Base-by-base conservation (phyloP, 2,888 invertebrate species). In the Agrotis exclamationis region DNA sequence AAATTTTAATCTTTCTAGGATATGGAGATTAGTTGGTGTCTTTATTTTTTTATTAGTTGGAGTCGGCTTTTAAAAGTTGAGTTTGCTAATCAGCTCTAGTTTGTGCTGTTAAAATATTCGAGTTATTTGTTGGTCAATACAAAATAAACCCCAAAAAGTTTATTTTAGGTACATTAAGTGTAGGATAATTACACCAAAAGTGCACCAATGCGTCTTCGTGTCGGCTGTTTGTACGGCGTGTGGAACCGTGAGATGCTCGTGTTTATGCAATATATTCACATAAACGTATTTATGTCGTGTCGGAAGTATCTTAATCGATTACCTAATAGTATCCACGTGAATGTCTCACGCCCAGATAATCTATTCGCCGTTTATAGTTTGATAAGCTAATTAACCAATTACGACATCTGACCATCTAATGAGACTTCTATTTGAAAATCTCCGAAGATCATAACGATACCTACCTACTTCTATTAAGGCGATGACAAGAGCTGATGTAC, bases 101-200 rank as follows among this genome's bases (percentile, higher is more conserved):
- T 51, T 2, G 20, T 13, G 11, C 13, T 33, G 7, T 6, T 7
- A 13, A n/a, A 51, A 51, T 64, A 18, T 18, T 51, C 20, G 4
- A 0, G 18, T 45, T 45, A 28, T 63, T 65, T 18, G 0, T 9
- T 33, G 7, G 7, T 3, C 11, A 53, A 33, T 53, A 18, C 20
- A 24, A 64, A 67, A 53, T 53, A 53, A 22, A 14, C 45, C 9
- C 18, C 65, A 45, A 51, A 51, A 45, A 22, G 16, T 45, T n/a
- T 39, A 68, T 54, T 66, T n/a, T n/a, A n/a, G 3, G 24, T 67
- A n/a, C 11, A 45, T 33, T 39, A n/a, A 24, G 20, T 48, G 5
- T 48, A 33, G n/a, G 39, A 39, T 67, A n/a, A 24, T 7, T 24
- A 24, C 14, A 20, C 3, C 4, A 5, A 4, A 28, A 5, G 28